Evolutionary conservation across 2,113 vertebrate genomes (phyloP).

Genomic region (Jacana jacana): DNA sequence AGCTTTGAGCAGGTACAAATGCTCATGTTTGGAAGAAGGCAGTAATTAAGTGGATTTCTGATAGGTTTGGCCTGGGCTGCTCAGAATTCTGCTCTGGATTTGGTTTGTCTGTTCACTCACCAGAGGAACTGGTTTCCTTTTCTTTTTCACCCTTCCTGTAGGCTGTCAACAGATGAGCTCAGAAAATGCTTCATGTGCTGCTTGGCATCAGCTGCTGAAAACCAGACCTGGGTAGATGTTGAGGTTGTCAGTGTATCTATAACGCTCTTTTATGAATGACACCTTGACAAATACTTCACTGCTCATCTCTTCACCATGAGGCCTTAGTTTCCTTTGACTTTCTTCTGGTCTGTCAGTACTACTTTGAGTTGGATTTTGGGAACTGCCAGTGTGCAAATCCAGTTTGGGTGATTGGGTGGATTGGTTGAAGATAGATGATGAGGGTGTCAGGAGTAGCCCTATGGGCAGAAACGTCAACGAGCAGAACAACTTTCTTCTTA

Average conservation of each 20-base stretch:
- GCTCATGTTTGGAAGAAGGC: not conserved
- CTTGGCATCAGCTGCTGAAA: constrained; percentile 14
- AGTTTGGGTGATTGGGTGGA: not conserved
- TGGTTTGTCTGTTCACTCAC: not conserved
- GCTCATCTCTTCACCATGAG: not conserved
- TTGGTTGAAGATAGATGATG: not conserved
- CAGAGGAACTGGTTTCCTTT: constrained; percentile 5
- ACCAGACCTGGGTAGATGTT: constrained; percentile 29
- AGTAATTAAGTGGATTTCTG: not conserved
- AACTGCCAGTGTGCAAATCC: not conserved
- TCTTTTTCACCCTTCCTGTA: not conserved
- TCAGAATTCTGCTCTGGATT: not conserved
- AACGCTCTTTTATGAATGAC: not conserved
- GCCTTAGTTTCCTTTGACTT: not conserved
- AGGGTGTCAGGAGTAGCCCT: not conserved
- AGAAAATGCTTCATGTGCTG: constrained; percentile 19
- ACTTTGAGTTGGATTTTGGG: not conserved
- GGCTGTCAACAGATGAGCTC: not conserved
- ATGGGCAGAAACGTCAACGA: not conserved
- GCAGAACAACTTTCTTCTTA: constrained; percentile 11
- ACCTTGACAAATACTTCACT: not conserved
- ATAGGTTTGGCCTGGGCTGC: not conserved
- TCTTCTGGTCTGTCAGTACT: not conserved
- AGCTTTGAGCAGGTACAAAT: not conserved
- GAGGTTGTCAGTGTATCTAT: constrained; percentile 7